Evolutionary conservation across 2,113 vertebrate species (phyloP).

Genomic region (Sorex araneus): DNA sequence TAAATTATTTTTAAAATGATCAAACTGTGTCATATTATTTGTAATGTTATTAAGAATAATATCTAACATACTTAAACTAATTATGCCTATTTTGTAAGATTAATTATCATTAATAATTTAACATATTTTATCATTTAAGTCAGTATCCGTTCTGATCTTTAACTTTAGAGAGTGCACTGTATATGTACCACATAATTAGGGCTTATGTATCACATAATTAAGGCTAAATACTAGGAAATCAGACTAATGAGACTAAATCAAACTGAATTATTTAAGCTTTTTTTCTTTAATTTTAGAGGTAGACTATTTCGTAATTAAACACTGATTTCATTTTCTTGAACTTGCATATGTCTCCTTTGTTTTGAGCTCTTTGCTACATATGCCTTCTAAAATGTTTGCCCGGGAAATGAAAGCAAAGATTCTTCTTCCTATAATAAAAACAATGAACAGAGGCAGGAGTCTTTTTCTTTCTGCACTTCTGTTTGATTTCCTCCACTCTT

Average conservation of each 20-base stretch:
- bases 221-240: constrained; percentile 94
- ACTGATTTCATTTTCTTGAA: constrained; percentile 88
- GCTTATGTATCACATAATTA: constrained; percentile 93
- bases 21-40: constrained; percentile 87
- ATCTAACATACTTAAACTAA: constrained; percentile 92
- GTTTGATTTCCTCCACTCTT: not conserved
- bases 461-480: not conserved
- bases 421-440: not conserved
- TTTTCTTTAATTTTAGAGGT: constrained; percentile 89
- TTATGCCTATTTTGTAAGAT: constrained; percentile 93
- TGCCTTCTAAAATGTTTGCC: constrained; percentile 68
- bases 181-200: constrained; percentile 92
- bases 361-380: constrained; percentile 62
- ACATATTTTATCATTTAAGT: constrained; percentile 93
- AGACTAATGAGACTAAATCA: constrained; percentile 93
- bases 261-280: constrained; percentile 93
- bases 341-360: constrained; percentile 81
- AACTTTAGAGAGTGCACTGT: constrained; percentile 92
- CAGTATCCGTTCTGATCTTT: constrained; percentile 93
- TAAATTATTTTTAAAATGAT: constrained; percentile 84
- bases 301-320: constrained; percentile 91
- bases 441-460: not conserved
- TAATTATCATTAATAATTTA: constrained; percentile 94
- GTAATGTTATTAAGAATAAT: constrained; percentile 89
- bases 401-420: not conserved